phyloP scores from a whole-genome alignment of 2,888 invertebrate genomes.

The Pilophorus perplexus region DNA sequence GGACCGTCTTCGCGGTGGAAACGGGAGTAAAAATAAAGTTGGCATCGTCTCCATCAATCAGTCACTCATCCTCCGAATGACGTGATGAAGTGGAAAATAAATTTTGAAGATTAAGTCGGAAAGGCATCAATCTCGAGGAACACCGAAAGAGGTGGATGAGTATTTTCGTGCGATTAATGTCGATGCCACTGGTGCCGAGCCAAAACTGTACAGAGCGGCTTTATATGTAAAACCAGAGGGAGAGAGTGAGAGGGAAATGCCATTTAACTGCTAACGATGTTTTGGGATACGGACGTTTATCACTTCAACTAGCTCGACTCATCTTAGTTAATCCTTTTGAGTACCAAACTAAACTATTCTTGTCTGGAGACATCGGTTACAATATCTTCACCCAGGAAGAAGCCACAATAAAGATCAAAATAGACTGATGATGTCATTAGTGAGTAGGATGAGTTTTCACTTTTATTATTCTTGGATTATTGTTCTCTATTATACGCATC shows the following conservation, averaged over 20 bases:
- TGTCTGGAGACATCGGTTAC: too few relatives aligned
- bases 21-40: conserved; percentile 14
- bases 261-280: neutral
- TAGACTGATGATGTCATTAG: too few relatives aligned
- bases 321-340: too few relatives aligned
- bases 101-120: conserved; percentile 25
- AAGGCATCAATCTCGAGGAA: conserved; percentile 29
- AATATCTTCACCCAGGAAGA: too few relatives aligned
- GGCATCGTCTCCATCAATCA: conserved; percentile 11
- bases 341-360: too few relatives aligned
- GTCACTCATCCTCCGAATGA: neutral
- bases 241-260: neutral
- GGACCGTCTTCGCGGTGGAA: too few relatives aligned
- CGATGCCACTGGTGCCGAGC: neutral
- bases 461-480: too few relatives aligned
- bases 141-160: neutral
- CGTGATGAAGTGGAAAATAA: conserved; percentile 32
- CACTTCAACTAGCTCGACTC: too few relatives aligned
- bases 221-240: neutral
- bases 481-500: too few relatives aligned
- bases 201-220: neutral
- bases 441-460: too few relatives aligned
- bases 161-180: conserved; percentile 22
- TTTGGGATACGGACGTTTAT: neutral
- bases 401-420: too few relatives aligned